Base-by-base conservation (phyloP, 2,113 vertebrate genomes). In the Anguilla rostrata region DNA sequence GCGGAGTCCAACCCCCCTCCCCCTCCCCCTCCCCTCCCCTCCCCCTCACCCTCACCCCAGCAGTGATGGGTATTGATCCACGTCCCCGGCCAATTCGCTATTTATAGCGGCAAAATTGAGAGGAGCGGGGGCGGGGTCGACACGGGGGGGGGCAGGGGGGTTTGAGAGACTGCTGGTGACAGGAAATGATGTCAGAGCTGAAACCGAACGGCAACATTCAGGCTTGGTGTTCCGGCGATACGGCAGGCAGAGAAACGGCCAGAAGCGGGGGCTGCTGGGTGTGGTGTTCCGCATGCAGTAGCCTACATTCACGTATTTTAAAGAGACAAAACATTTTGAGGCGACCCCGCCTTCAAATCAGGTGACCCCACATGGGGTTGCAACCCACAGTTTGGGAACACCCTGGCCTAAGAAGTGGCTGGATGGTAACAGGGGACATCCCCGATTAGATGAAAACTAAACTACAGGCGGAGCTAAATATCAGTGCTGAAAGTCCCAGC, bases 21-120 rank as follows among this genome's bases (percentile, higher is more conserved):
- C 53, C 9, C 53, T 56, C 57, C 14, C 57, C 14, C 57, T 4
- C 15, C 14, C n/a, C n/a, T n/a, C n/a, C n/a, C n/a, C n/a, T n/a
- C 18, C n/a, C 8, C 18, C 60, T 3, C 60, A 20, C 22, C 20
- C 60, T 8, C 18, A 5, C 60, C 60, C 22, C 22, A 6, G 16
- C n/a, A 40, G 63, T 29, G 84, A 49, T 57, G 20, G 83, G 5
- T 71, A 84, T 84, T 43, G 83, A 84, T 71, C 57, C 20, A 39
- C 15, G 20, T 34, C n/a, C 26, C 43, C 56, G 84, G 46, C 40
- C 75, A 63, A 78, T 85, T 46, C 43, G 66, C 22, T 78, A 49
- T 66, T 66, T 78, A 78, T 78, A 39, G 66, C 26, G 18, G 16
- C 26, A 26, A 78, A 84, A 75, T 41, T 34, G 49, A 39, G 49